Conservation (phyloP, 2,888 invertebrate species). For the Ophion ventricosus region DNA sequence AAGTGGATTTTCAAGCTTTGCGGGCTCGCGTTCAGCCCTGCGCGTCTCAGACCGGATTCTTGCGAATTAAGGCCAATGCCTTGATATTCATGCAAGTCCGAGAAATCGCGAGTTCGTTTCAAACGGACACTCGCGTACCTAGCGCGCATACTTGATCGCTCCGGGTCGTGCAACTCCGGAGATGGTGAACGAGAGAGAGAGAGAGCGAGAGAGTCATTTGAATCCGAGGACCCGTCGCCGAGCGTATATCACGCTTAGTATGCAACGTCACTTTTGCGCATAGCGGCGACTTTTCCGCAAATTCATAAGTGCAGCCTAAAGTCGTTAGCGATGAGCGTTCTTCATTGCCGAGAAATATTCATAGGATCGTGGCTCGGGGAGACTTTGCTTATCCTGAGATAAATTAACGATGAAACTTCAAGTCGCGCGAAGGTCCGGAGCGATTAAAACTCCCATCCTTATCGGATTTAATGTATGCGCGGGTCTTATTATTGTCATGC, state of each 20-base stretch:
- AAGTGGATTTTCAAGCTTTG: background rate
- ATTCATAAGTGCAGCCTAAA: conserved; percentile 10
- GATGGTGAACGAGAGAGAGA: background rate
- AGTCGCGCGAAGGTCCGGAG: background rate
- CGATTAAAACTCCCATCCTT: conserved; percentile 10
- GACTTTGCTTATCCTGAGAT: conserved; percentile 34
- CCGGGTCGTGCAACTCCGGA: background rate
- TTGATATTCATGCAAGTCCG: conserved; percentile 24
- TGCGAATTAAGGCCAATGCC: conserved; percentile 13
- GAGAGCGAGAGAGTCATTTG: background rate
- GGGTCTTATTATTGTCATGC: background rate
- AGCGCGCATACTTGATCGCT: background rate
- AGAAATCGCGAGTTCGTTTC: background rate
- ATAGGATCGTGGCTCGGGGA: conserved; percentile 21
- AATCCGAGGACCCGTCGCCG: background rate
- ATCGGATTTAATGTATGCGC: background rate
- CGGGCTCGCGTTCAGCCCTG: background rate
- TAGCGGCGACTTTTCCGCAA: background rate
- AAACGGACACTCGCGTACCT: background rate
- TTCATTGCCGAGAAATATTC: conserved; percentile 38
- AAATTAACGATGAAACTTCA: conserved; percentile 38
- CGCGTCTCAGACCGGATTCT: background rate
- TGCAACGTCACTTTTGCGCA: conserved; percentile 11
- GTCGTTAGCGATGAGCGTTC: conserved; percentile 9
- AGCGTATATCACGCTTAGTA: background rate